These are phyloP conservation scores for Arenicola marina DNA, from an alignment of 2,888 invertebrate genomes.

Conservation along the genomic window DNA sequence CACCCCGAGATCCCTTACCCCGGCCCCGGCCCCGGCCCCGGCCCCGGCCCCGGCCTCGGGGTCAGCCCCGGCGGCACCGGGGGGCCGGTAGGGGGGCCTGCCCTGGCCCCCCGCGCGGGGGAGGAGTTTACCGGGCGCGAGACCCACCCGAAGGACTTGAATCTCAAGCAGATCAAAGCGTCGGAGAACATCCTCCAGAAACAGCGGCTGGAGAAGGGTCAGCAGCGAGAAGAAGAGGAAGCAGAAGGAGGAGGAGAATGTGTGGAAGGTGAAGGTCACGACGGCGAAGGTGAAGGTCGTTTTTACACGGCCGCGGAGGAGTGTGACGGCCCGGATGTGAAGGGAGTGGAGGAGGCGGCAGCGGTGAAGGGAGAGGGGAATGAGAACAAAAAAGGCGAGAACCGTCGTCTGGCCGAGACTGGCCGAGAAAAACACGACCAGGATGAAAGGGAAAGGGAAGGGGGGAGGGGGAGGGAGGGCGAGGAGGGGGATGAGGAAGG, in stretches of 20 bases:
- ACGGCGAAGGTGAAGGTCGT: not conserved
- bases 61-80: too few relatives aligned
- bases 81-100: too few relatives aligned
- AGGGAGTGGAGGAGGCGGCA: not conserved
- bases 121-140: too few relatives aligned
- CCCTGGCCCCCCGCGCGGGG: too few relatives aligned
- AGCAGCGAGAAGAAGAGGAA: conserved; percentile 2
- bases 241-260: conserved; percentile 1
- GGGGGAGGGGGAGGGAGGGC: not conserved
- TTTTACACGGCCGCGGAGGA: not conserved
- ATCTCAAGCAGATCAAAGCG: conserved; percentile 9
- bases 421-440: too few relatives aligned
- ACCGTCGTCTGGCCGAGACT: conserved; percentile 5
- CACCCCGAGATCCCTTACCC: not conserved
- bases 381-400: too few relatives aligned
- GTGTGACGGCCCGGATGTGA: not conserved
- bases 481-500: not conserved
- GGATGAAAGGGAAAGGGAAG: not conserved
- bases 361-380: conserved; percentile 1
- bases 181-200: conserved; percentile 12
- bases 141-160: not conserved
- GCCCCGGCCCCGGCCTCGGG: too few relatives aligned
- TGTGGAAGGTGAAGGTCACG: not conserved
- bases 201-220: conserved; percentile 1
- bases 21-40: not conserved